Conservation (phyloP, 2,888 invertebrate species). For the Eupithecia abbreviata region DNA sequence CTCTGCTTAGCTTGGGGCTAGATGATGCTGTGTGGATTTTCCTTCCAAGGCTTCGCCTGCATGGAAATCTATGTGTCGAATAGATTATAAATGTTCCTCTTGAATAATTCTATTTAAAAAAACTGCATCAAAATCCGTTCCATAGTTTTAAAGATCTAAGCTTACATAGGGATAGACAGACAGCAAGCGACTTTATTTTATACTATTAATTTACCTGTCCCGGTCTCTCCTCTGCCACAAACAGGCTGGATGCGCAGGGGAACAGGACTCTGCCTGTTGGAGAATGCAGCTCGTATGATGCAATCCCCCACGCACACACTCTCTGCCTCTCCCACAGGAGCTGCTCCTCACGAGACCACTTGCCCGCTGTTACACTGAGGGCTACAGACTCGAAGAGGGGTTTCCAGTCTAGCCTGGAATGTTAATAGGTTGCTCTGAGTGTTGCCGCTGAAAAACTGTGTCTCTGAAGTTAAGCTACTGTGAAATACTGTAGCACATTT, state of each 20-base stretch:
- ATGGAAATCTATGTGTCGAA: too few relatives aligned
- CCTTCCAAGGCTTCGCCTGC: not conserved
- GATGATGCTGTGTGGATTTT: not conserved
- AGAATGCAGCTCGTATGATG: constrained; percentile 94
- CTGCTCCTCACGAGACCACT: constrained; percentile 94
- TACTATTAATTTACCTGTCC: constrained; percentile 57
- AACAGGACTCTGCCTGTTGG: constrained; percentile 94
- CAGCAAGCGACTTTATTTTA: too few relatives aligned
- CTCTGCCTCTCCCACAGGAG: constrained; percentile 95
- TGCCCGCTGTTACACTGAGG: constrained; percentile 81
- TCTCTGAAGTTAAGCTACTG: not conserved
- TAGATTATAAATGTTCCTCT: too few relatives aligned
- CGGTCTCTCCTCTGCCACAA: constrained; percentile 86
- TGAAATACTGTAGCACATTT: not conserved
- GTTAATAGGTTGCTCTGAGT: not conserved
- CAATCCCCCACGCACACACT: constrained; percentile 96
- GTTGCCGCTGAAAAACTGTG: not conserved
- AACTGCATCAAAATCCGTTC: too few relatives aligned
- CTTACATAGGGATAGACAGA: too few relatives aligned
- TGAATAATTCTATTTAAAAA: too few relatives aligned
- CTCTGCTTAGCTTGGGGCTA: too few relatives aligned
- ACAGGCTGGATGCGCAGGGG: constrained; percentile 94
- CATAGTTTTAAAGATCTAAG: too few relatives aligned
- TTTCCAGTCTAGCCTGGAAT: constrained; percentile 89
- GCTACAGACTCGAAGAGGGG: constrained; percentile 90